Percentiles rank a stretch among this genome's conserved stretches.
These are phyloP conservation scores for Dromiciops gliroides DNA, from an alignment of 2,113 vertebrate genomes.

Conservation along the genomic window DNA sequence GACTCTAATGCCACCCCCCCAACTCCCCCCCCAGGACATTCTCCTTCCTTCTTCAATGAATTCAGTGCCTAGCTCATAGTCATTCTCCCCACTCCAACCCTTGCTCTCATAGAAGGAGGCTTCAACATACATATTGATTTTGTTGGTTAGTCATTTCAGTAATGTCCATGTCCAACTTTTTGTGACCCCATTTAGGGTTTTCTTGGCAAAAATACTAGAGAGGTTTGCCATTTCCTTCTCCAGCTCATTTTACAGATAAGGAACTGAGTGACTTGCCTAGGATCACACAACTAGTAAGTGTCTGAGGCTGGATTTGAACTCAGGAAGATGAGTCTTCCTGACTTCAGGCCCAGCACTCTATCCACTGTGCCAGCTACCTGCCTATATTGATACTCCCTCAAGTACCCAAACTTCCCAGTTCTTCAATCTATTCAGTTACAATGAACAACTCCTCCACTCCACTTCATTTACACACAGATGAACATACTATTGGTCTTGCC, in stretches of 20 bases:
- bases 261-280: too few relatives aligned
- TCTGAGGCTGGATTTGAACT: not conserved
- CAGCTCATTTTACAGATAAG: too few relatives aligned
- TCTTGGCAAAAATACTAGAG: too few relatives aligned
- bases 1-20: too few relatives aligned
- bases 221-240: too few relatives aligned
- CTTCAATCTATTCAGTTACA: not conserved
- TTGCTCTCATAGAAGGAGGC: not conserved
- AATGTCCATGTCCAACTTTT: too few relatives aligned
- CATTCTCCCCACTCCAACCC: not conserved
- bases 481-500: not conserved
- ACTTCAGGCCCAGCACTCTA: not conserved
- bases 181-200: too few relatives aligned
- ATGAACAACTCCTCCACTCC: too few relatives aligned
- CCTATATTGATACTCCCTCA: not conserved
- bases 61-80: not conserved
- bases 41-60: not conserved
- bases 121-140: not conserved
- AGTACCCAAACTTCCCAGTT: not conserved
- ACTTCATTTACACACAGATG: not conserved
- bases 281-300: not conserved
- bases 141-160: too few relatives aligned
- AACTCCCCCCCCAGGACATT: not conserved
- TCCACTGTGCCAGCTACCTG: not conserved
- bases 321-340: not conserved